Percentiles rank a stretch among this genome's conserved stretches.
phyloP scores from a whole-genome alignment of 2,797 vertebrate genomes.

The Cossypha caffra region DNA sequence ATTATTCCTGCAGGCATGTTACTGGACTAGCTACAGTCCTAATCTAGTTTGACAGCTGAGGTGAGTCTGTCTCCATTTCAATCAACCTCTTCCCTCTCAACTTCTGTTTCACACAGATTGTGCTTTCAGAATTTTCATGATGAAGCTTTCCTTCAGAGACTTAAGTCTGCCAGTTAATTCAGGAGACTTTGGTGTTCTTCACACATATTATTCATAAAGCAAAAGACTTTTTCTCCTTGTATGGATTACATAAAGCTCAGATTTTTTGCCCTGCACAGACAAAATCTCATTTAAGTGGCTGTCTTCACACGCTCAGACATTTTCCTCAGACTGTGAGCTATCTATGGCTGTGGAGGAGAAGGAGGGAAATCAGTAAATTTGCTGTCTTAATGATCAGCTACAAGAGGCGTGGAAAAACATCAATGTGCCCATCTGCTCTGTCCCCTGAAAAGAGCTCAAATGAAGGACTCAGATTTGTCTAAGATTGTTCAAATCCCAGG shows the following conservation, averaged over 20 bases:
- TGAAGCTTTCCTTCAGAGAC: background rate
- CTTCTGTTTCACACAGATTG: background rate
- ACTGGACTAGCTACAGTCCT: background rate
- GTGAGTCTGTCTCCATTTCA: background rate
- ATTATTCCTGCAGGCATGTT: background rate
- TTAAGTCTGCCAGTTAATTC: background rate
- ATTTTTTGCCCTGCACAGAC: background rate
- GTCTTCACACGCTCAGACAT: background rate
- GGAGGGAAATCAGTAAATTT: background rate
- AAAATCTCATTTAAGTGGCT: background rate
- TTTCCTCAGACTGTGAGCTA: background rate
- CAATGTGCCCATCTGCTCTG: fast-evolving
- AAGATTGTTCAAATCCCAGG: background rate
- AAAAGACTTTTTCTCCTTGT: background rate
- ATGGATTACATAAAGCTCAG: background rate
- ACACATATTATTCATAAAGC: background rate
- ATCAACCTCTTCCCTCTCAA: background rate
- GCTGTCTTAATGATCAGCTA: background rate
- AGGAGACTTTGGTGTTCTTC: background rate
- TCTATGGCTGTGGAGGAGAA: background rate
- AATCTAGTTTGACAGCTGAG: background rate
- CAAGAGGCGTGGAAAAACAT: background rate
- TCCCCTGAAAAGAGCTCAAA: background rate
- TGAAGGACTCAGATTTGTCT: background rate
- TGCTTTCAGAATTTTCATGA: background rate